These are phyloP conservation scores for Drosophila subquinaria DNA, from an alignment of 2,888 invertebrate genomes.

Conservation along the genomic window DNA sequence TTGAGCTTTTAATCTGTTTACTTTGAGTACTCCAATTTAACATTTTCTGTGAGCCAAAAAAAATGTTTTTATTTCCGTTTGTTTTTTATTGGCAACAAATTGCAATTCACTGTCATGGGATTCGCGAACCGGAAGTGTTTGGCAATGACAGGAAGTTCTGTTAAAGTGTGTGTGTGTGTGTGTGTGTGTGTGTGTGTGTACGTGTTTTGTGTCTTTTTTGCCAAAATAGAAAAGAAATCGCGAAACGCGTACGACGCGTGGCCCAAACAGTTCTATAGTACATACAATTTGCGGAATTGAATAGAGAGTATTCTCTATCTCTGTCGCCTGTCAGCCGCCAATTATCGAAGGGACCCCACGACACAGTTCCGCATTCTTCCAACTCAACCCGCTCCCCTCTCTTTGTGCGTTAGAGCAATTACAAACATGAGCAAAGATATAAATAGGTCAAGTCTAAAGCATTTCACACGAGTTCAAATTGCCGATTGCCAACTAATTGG, in stretches of 20 bases:
- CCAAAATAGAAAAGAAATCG: constrained; percentile 44
- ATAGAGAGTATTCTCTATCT: constrained; percentile 25
- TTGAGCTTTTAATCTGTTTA: neutral
- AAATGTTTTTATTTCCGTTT: neutral
- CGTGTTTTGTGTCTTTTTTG: constrained; percentile 18
- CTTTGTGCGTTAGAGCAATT: constrained; percentile 25
- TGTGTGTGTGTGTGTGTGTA: no score
- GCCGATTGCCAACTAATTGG: constrained; percentile 41
- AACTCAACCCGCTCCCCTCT: neutral
- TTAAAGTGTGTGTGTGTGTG: constrained; percentile 6
- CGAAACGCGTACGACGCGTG: constrained; percentile 34
- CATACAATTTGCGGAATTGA: constrained; percentile 44
- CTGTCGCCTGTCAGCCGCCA: constrained; percentile 37
- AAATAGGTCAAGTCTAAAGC: constrained; percentile 77
- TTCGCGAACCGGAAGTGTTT: constrained; percentile 50
- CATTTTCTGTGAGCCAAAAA: constrained; percentile 7
- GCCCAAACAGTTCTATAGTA: constrained; percentile 31
- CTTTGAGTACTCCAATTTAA: neutral
- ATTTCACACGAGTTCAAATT: constrained; percentile 36
- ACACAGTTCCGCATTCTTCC: constrained; percentile 53
- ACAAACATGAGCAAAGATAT: constrained; percentile 45
- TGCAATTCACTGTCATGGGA: constrained; percentile 49
- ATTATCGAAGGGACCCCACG: constrained; percentile 32
- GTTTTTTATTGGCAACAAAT: constrained; percentile 45
- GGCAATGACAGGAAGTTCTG: constrained; percentile 55